phyloP scores from a whole-genome alignment of 30 jellyfish, hydroid and myxozoan genomes.

The Chironex yamaguchii region DNA sequence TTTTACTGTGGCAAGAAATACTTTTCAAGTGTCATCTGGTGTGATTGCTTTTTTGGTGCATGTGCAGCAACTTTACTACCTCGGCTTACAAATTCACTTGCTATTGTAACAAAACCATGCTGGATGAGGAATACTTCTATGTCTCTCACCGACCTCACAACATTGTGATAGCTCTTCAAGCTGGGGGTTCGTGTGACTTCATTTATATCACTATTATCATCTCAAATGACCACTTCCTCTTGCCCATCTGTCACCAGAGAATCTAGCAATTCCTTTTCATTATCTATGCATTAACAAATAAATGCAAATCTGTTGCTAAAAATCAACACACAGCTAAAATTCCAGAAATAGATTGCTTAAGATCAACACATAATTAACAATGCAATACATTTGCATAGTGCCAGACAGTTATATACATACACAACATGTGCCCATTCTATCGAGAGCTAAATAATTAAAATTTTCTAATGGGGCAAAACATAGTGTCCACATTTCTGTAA shows the following conservation, averaged over 20 bases:
- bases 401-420: too few relatives aligned
- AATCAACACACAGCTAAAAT: too few relatives aligned
- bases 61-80: constrained; percentile 16
- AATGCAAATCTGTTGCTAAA: too few relatives aligned
- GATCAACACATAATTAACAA: too few relatives aligned
- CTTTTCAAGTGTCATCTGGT: constrained; percentile 18
- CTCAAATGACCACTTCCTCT: constrained; percentile 10
- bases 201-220: neutral
- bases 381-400: too few relatives aligned
- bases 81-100: constrained; percentile 8
- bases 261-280: constrained; percentile 11
- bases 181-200: constrained; percentile 14
- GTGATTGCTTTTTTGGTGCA: constrained; percentile 15
- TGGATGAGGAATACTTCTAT: constrained; percentile 3
- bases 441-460: too few relatives aligned
- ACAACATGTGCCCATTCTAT: too few relatives aligned
- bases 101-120: constrained; percentile 10
- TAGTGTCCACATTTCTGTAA: too few relatives aligned
- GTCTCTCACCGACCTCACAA: constrained; percentile 22
- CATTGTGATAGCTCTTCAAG: constrained; percentile 20
- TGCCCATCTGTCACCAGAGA: neutral
- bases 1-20: neutral
- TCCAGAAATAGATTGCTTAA: too few relatives aligned
- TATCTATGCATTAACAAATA: constrained; percentile 1
- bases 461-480: too few relatives aligned